phyloP scores from a whole-genome alignment of 2,797 vertebrate species.

The Telmatherina bonti region DNA sequence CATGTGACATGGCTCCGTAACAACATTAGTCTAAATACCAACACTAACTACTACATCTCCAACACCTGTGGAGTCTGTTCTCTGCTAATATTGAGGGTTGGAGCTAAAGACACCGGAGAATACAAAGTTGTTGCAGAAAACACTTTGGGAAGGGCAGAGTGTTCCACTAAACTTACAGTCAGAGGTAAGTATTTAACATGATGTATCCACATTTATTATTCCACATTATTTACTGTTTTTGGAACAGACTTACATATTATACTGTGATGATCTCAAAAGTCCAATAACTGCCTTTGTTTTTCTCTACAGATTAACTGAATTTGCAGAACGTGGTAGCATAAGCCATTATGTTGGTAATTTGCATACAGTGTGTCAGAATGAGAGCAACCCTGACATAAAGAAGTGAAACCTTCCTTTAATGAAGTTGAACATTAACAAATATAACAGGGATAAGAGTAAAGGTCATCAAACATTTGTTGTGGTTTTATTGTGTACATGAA shows the following conservation, averaged over 20 bases:
- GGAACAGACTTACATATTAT: not conserved
- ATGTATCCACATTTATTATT: not conserved
- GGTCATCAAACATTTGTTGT: constrained; percentile 15
- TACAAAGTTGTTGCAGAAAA: constrained; percentile 89
- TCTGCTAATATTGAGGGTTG: constrained; percentile 86
- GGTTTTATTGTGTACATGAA: constrained; percentile 33
- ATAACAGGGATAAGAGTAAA: no score
- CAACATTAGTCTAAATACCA: constrained; percentile 85
- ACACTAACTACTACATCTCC: constrained; percentile 85
- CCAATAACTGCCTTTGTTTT: constrained; percentile 15
- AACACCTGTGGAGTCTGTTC: constrained; percentile 94
- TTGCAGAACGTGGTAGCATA: constrained; percentile 23
- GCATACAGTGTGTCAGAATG: constrained; percentile 25
- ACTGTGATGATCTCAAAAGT: not conserved
- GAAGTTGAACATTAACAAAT: no score
- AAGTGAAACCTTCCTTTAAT: constrained; percentile 12
- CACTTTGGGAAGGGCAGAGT: constrained; percentile 81
- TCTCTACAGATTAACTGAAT: constrained; percentile 74
- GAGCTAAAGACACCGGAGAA: constrained; percentile 85
- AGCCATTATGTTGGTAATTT: constrained; percentile 10
- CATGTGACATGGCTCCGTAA: constrained; percentile 91
- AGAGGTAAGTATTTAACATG: constrained; percentile 80
- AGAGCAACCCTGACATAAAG: constrained; percentile 2
- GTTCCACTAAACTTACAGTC: constrained; percentile 86
- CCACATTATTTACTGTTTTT: not conserved